Evolutionary conservation across 2,888 invertebrate genomes (phyloP), one percentile per base, ranked within the genome.

Genomic region (Philhelius pedissequus): DNA sequence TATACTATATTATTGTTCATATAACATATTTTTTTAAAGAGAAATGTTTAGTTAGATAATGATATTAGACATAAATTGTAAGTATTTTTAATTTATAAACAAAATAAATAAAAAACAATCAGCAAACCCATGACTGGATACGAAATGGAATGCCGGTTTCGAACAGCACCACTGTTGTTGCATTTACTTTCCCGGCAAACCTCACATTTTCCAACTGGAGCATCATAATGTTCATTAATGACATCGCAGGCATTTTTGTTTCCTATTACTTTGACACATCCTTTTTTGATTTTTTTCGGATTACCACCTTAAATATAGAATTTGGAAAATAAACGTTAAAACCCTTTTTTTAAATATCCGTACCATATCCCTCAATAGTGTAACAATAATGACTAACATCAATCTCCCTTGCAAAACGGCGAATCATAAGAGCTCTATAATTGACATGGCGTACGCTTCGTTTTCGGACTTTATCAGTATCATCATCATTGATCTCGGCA

Each of bases 131-230:
- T 4, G 1, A 48, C 13, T 22, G 9, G n/a, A 58, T 30, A 9
- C n/a, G 8, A 35, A 35, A 35, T 13, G 1, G 25, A 50, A 50
- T 43, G 30, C 5, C 38, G 13, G 0, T 35, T 35, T 13, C 30
- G 6, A 20, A 35, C 22, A 9, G 45, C 50, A 18, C 58, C 50
- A 18, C 58, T 32, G 8, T 38, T 52, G 18, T 76, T 76, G 45
- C 76, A 76, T 27, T 52, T 76, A 32, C 60, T 32, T n/a, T 32
- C n/a, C 0, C 11, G n/a, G 20, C 78, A 79, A 38, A 30, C n/a
- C 0, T 3, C 11, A 38, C 78, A 79, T 13, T 4, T 32, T 18
- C 32, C 54, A 2, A 7, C 9, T 4, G 38, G 3, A 4, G 22
- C n/a, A 20, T 13, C 35, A 13, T 54, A 43, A n/a, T 35, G n/a